Evolutionary conservation across 2,888 invertebrate species (phyloP).

Genomic region (Elmis aenea): DNA sequence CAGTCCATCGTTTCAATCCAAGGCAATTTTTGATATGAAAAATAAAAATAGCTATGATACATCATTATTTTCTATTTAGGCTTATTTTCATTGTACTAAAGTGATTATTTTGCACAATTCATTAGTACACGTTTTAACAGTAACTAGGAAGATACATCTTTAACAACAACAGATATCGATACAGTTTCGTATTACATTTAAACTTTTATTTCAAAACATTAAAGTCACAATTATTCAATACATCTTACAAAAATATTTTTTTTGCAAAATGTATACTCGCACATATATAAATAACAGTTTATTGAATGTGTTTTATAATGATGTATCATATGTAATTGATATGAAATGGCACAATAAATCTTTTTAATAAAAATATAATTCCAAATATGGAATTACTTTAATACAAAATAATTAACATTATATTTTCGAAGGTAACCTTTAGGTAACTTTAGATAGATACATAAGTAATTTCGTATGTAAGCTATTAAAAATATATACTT

Average conservation of each 20-base stretch:
- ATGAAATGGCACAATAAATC: slow-evolving; percentile 24
- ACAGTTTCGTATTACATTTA: no score
- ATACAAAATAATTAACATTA: slow-evolving; percentile 18
- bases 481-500: slow-evolving; percentile 38
- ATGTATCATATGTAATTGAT: no score
- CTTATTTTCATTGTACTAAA: no score
- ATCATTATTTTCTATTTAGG: neutral
- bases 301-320: no score
- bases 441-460: slow-evolving; percentile 26
- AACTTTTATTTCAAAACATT: no score
- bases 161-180: no score
- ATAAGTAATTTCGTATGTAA: slow-evolving; percentile 31
- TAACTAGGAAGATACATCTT: no score
- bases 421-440: slow-evolving; percentile 23
- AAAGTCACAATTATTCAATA: no score
- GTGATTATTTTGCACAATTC: no score
- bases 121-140: slow-evolving; percentile 9
- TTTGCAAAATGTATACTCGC: no score
- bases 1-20: slow-evolving; percentile 36
- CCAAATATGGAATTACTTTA: slow-evolving; percentile 16
- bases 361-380: slow-evolving; percentile 12
- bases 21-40: slow-evolving; percentile 37
- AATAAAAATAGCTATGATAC: slow-evolving; percentile 12
- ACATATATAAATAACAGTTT: no score
- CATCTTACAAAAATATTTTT: no score